Base-by-base conservation (phyloP, 2,797 vertebrate species). In the Poecile montanus region DNA sequence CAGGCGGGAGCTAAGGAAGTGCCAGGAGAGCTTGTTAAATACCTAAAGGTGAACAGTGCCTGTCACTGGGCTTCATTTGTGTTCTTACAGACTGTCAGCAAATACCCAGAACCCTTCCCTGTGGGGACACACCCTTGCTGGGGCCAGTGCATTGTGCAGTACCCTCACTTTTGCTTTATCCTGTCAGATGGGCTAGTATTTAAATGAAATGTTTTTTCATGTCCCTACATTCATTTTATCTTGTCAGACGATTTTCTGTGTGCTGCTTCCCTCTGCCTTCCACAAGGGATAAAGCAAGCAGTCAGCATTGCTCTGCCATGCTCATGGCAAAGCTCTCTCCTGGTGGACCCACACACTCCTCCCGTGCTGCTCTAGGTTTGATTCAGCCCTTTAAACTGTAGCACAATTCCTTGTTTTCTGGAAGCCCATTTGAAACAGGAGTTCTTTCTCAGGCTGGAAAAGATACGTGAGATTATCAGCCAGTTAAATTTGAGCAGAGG, bases 1-100 rank as follows among this genome's bases (percentile, higher is more conserved):
- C 98, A 97, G 93, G 97, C 97, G 1, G 97, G 98, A n/a, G 97
- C 98, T 5, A 98, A 99, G 92, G 98, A 98, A 60, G 98, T 97
- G 96, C 98, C 98, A 29, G 98, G 98, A 71, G 99, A 99, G 51
- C 99, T 99, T 12, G 97, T 99, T 91, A 99, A 99, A 97, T 99
- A 98, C 98, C 97, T 99, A 60, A 99, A 99, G 99, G 99, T 99
- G 95, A 97, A 89, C 68, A 60, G 44, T 57, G 77, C 62, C 85
- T 94, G 91, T 89, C 8, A 0, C 58, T 17, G 56, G 93, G 85
- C 74, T 83, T 88, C 3, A 1, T 38, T 72, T 57, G 48, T 84
- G 54, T 63, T 85, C 67, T 61, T 48, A 30, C 16, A 20, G 72
- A 61, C 61, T 80, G 26, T 45, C 75, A 42, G 44, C 81, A 89